These are phyloP conservation scores for Conistra vaccinii DNA, from an alignment of 2,888 invertebrate genomes.

Conservation along the genomic window DNA sequence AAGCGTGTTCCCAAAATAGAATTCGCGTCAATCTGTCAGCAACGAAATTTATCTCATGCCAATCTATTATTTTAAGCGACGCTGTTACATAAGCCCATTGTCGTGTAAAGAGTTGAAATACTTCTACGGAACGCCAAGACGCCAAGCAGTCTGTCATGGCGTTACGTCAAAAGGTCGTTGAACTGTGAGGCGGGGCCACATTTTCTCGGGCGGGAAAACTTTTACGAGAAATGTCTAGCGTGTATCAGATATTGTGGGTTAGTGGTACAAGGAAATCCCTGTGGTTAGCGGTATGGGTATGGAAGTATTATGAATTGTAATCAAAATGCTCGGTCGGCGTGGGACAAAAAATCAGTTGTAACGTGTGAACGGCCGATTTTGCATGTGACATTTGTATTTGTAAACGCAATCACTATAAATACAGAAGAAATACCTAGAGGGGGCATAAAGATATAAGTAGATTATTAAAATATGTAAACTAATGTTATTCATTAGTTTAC, in stretches of 20 bases:
- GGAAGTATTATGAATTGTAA: not conserved
- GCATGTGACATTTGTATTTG: not conserved
- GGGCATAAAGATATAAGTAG: too few relatives aligned
- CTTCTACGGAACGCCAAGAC: slow-evolving; percentile 56
- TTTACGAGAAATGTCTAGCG: slow-evolving; percentile 30
- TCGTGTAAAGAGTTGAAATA: slow-evolving; percentile 51
- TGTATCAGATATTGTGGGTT: slow-evolving; percentile 22
- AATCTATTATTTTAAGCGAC: slow-evolving; percentile 45
- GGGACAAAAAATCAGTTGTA: slow-evolving; percentile 4
- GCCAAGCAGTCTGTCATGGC: slow-evolving; percentile 63
- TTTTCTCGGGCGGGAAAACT: slow-evolving; percentile 54
- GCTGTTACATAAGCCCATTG: slow-evolving; percentile 52
- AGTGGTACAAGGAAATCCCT: slow-evolving; percentile 20
- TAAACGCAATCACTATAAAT: not conserved
- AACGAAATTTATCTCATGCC: slow-evolving; percentile 35
- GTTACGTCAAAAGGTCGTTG: slow-evolving; percentile 61
- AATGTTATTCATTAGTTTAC: too few relatives aligned
- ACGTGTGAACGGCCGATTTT: slow-evolving; percentile 1
- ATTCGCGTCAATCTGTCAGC: slow-evolving; percentile 25
- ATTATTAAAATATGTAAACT: too few relatives aligned
- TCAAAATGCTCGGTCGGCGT: slow-evolving; percentile 12
- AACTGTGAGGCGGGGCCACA: slow-evolving; percentile 38
- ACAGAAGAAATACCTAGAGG: not conserved
- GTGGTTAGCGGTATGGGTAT: slow-evolving; percentile 20
- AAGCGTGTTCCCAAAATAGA: slow-evolving; percentile 5